Evolutionary conservation across 2,888 invertebrate species (phyloP).

Genomic region (Acanthacorydalis orientalis): DNA sequence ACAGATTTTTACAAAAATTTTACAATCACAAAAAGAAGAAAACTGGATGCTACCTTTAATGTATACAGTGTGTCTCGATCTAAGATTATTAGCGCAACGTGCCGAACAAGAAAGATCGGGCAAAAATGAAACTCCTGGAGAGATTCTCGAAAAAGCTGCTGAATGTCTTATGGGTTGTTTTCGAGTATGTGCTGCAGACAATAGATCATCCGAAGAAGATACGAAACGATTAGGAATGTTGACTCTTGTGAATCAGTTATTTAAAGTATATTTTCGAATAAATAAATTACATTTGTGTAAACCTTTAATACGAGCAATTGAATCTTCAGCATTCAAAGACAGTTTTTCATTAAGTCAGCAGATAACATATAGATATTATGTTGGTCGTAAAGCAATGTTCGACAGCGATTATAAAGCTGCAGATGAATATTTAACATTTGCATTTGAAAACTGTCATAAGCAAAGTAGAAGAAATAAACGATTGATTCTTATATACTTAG

Average conservation of each 20-base stretch:
- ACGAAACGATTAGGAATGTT: slow-evolving; percentile 95
- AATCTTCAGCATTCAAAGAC: slow-evolving; percentile 79
- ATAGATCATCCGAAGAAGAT: slow-evolving; percentile 72
- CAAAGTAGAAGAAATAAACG: slow-evolving; percentile 73
- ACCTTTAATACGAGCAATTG: slow-evolving; percentile 91
- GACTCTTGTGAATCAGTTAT: slow-evolving; percentile 88
- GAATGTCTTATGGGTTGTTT: slow-evolving; percentile 88
- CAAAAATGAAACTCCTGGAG: slow-evolving; percentile 38
- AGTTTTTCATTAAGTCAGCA: slow-evolving; percentile 82
- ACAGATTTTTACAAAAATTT: slow-evolving; percentile 60
- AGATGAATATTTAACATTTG: slow-evolving; percentile 81
- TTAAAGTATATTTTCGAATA: slow-evolving; percentile 65
- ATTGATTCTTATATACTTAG: slow-evolving; percentile 82
- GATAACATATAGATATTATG: slow-evolving; percentile 93
- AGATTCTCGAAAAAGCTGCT: slow-evolving; percentile 81
- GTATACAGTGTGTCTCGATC: slow-evolving; percentile 76
- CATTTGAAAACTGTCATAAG: slow-evolving; percentile 79
- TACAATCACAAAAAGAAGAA: slow-evolving; percentile 80
- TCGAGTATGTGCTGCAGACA: slow-evolving; percentile 88
- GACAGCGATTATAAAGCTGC: slow-evolving; percentile 91
- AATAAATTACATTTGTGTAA: slow-evolving; percentile 79
- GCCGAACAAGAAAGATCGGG: slow-evolving; percentile 45
- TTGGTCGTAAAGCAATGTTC: slow-evolving; percentile 96
- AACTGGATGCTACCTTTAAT: slow-evolving; percentile 95
- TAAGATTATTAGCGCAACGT: slow-evolving; percentile 66